phyloP scores from a whole-genome alignment of 2,797 vertebrate species.

The Lindbergichthys nudifrons region DNA sequence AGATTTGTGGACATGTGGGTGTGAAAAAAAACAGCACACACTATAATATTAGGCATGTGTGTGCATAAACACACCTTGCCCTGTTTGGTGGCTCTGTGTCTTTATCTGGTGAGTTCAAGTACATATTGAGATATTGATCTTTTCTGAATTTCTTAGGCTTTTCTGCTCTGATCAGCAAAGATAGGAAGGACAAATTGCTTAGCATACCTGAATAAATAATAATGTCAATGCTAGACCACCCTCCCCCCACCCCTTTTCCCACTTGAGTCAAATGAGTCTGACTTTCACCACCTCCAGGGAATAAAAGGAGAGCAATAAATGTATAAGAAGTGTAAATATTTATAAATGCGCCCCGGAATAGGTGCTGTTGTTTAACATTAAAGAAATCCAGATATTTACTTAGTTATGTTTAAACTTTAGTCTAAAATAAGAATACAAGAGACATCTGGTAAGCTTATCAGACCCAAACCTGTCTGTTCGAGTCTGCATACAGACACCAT shows the following conservation, averaged over 20 bases:
- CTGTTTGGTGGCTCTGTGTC: slow-evolving; percentile 73
- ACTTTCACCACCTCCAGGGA: slow-evolving; percentile 60
- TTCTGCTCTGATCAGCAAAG: slow-evolving; percentile 96
- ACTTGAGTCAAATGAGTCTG: slow-evolving; percentile 64
- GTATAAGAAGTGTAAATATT: slow-evolving; percentile 46
- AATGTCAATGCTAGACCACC: slow-evolving; percentile 67
- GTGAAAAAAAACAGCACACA: slow-evolving; percentile 9
- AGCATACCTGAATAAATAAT: slow-evolving; percentile 86
- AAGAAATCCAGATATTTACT: slow-evolving; percentile 22
- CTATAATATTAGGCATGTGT: slow-evolving; percentile 87
- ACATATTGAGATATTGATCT: slow-evolving; percentile 96
- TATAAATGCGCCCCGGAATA: slow-evolving; percentile 29
- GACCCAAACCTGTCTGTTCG: slow-evolving; percentile 64
- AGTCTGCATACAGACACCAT: slow-evolving; percentile 71
- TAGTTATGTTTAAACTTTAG: slow-evolving; percentile 1
- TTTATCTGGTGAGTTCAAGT: slow-evolving; percentile 95
- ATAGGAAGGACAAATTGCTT: slow-evolving; percentile 90
- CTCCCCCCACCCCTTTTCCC: slow-evolving; percentile 12
- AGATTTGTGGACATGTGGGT: slow-evolving; percentile 69
- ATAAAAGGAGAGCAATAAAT: slow-evolving; percentile 52
- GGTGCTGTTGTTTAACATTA: slow-evolving; percentile 4
- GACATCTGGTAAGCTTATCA: slow-evolving; percentile 50
- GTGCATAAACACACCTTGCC: slow-evolving; percentile 56
- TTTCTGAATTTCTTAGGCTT: slow-evolving; percentile 94
- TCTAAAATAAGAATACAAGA: slow-evolving; percentile 33